These are phyloP conservation scores for Apoderus coryli DNA, from an alignment of 2,888 invertebrate genomes.

Conservation along the genomic window DNA sequence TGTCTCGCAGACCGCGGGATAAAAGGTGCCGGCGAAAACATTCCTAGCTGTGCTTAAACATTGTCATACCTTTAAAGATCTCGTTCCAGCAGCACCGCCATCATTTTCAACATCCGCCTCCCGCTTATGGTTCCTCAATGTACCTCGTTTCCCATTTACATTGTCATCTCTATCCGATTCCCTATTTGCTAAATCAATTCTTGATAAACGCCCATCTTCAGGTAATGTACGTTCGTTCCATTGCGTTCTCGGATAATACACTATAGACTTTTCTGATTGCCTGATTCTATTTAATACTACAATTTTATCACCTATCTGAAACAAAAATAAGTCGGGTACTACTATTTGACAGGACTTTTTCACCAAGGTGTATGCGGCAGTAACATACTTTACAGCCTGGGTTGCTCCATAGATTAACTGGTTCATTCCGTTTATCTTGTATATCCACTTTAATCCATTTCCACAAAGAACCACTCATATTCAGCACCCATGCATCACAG, in stretches of 20 bases:
- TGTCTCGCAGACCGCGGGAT: too few relatives aligned
- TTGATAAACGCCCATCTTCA: constrained; percentile 21
- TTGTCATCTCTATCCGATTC: constrained; percentile 52
- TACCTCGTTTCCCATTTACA: constrained; percentile 55
- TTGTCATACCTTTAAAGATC: not conserved
- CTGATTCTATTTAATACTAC: constrained; percentile 56
- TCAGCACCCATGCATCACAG: constrained; percentile 83
- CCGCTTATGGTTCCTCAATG: constrained; percentile 30
- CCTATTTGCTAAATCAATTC: constrained; percentile 24
- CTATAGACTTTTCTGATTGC: constrained; percentile 39
- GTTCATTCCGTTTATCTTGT: constrained; percentile 61
- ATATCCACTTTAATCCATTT: constrained; percentile 63
- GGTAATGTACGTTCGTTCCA: constrained; percentile 19
- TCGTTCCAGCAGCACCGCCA: too few relatives aligned
- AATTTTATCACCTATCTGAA: constrained; percentile 55
- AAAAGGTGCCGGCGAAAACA: not conserved
- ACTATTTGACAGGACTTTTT: not conserved
- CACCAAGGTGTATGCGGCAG: not conserved
- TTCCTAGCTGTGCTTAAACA: not conserved
- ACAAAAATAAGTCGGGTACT: constrained; percentile 14
- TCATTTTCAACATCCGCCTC: constrained; percentile 20
- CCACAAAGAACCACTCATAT: constrained; percentile 55
- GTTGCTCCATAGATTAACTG: constrained; percentile 86
- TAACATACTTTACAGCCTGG: constrained; percentile 63
- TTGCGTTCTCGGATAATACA: constrained; percentile 34